Conservation (phyloP, 2,888 invertebrate species). For the Ashinkailepas kermadecensis region DNA sequence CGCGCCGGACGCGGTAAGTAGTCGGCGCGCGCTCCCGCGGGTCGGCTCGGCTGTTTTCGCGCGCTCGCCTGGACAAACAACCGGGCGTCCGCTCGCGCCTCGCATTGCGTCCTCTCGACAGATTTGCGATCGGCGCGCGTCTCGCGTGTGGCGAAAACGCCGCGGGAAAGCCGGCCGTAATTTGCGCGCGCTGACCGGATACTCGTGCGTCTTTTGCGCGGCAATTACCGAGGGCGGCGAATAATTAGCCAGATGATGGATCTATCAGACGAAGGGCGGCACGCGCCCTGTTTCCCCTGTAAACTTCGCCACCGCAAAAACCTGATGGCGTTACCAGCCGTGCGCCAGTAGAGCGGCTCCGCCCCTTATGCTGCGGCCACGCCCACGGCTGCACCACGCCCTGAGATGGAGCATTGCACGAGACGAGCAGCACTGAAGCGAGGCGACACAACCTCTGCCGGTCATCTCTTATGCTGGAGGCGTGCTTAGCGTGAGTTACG, state of each 20-base stretch:
- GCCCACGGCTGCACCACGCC: background rate
- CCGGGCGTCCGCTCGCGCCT: background rate
- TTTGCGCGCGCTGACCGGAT: background rate
- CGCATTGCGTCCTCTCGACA: background rate
- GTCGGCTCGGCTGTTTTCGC: background rate
- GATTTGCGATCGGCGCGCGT: background rate
- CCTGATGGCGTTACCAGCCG: background rate
- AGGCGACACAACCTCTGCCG: too few relatives aligned
- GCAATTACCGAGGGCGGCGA: background rate
- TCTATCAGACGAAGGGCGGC: background rate
- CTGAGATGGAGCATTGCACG: too few relatives aligned
- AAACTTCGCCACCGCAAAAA: background rate
- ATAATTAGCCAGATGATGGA: constrained; percentile 8
- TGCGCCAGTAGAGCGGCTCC: background rate
- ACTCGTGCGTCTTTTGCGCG: background rate
- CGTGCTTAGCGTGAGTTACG: too few relatives aligned
- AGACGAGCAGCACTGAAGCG: too few relatives aligned
- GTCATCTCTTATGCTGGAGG: too few relatives aligned
- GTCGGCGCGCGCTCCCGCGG: background rate
- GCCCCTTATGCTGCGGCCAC: background rate
- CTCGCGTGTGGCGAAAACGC: background rate
- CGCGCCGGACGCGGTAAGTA: background rate
- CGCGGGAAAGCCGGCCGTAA: background rate
- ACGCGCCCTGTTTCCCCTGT: background rate
- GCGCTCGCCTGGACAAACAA: constrained; percentile 3